Evolutionary conservation across 2,797 vertebrate genomes (phyloP), one percentile per base, ranked within the genome.

Genomic region (Anabas testudineus): DNA sequence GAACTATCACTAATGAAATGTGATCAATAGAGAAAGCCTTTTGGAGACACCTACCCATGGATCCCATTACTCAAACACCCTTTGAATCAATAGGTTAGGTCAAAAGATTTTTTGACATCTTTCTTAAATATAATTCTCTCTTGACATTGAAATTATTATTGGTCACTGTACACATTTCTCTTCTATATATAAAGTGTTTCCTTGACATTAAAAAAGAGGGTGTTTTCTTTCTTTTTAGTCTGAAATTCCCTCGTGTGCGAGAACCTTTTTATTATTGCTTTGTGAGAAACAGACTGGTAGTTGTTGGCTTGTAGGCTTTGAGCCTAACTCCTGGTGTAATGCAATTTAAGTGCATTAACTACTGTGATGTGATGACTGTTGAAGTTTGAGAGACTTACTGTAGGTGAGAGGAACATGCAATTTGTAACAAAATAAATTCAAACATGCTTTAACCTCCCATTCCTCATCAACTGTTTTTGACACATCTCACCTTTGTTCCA

Each of bases 11-110:
- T 91, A 88, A 92, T 89, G 75, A 86, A 74, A 69, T 67, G 36
- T 69, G 80, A 91, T 94, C 91, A 83, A 92, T 90, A 76, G 42
- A 75, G 54, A 76, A 77, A 87, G 59, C 42, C 64, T 82, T 78
- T 75, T 64, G 51, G 64, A 76, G 82, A 82, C 67, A 75, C 75
- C 72, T 76, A 65, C 41, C 24, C 41, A 45, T 71, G 62, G 74
- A 82, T 82, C 71, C 60, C 55, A 42, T 89, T 85, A 74, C 76
- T 73, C 67, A 84, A 79, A 78, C 78, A 45, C 37, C 42, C 34
- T 53, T 21, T 59, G 8, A 39, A 59, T 78, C 70, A 4, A 39
- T 67, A 60, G n/a, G 30, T 66, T 12, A 45, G 18, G n/a, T 22
- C 19, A 36, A 19, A 1, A 2, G n/a, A 13, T 12, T 51, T 45